phyloP scores from a whole-genome alignment of 2,888 invertebrate genomes.

The Drosophila pseudotakahashii region DNA sequence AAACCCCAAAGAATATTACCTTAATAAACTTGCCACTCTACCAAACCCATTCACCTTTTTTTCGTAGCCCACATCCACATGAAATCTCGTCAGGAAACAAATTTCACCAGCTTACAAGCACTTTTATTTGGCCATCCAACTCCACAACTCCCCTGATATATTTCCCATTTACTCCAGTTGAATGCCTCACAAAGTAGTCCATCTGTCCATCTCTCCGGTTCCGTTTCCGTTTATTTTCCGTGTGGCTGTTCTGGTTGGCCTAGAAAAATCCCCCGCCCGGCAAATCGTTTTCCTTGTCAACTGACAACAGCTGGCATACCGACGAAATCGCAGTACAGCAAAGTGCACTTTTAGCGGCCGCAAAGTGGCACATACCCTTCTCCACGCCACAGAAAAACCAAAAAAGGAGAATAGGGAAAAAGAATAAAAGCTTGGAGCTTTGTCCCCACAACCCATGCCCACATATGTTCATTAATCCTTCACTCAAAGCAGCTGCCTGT shows the following conservation, averaged over 20 bases:
- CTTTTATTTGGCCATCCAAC: constrained; percentile 34
- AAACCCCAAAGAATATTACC: neutral
- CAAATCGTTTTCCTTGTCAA: constrained; percentile 47
- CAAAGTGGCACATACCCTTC: constrained; percentile 57
- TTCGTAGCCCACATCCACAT: neutral
- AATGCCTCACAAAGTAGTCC: constrained; percentile 48
- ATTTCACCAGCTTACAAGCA: constrained; percentile 34
- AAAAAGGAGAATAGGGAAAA: neutral
- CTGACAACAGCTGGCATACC: constrained; percentile 62
- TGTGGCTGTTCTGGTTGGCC: constrained; percentile 30
- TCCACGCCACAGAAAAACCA: neutral
- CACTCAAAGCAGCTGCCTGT: constrained; percentile 58
- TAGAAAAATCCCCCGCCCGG: constrained; percentile 19
- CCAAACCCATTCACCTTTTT: neutral
- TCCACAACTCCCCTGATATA: constrained; percentile 18
- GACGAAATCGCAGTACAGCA: constrained; percentile 61
- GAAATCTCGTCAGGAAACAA: constrained; percentile 36
- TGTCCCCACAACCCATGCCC: constrained; percentile 30
- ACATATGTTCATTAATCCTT: constrained; percentile 63
- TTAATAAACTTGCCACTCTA: neutral
- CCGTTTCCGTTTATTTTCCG: constrained; percentile 8
- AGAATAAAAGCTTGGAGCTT: constrained; percentile 2
- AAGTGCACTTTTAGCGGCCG: constrained; percentile 76
- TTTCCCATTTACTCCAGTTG: constrained; percentile 29
- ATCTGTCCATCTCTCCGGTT: constrained; percentile 30